Percentiles rank a stretch among this genome's conserved stretches.
Evolutionary conservation across 2,888 invertebrate species (phyloP).

Genomic region (Pegoplata infirma): DNA sequence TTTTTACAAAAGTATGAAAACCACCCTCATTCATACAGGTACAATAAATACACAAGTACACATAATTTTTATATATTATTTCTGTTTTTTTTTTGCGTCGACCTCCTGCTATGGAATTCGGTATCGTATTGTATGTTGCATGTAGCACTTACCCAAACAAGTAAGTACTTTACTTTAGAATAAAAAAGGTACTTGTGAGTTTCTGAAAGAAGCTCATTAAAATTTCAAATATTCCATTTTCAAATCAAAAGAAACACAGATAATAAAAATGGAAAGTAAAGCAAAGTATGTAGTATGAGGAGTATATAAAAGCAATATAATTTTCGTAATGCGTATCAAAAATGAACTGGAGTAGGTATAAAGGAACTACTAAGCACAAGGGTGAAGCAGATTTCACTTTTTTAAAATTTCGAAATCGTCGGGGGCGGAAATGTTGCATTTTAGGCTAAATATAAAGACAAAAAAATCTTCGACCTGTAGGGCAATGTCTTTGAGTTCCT

Average conservation of each 20-base stretch:
- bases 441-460: too few species aligned
- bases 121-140: background rate
- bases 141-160: background rate
- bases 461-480: too few species aligned
- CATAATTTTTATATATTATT: too few species aligned
- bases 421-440: too few species aligned
- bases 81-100: too few species aligned
- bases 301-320: background rate
- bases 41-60: background rate
- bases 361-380: too few species aligned
- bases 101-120: background rate
- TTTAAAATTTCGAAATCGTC: too few species aligned
- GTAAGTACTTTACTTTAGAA: background rate
- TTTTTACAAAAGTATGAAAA: too few species aligned
- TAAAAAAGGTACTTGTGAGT: constrained; percentile 8
- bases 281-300: background rate
- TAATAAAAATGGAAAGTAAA: constrained; percentile 4
- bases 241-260: constrained; percentile 36
- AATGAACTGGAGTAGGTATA: background rate
- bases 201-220: constrained; percentile 63
- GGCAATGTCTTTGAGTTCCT: too few species aligned
- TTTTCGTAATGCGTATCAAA: background rate
- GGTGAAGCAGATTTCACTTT: too few species aligned
- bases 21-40: background rate
- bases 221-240: constrained; percentile 61